phyloP scores from a whole-genome alignment of 2,888 invertebrate genomes.

The Apamea epomidion region DNA sequence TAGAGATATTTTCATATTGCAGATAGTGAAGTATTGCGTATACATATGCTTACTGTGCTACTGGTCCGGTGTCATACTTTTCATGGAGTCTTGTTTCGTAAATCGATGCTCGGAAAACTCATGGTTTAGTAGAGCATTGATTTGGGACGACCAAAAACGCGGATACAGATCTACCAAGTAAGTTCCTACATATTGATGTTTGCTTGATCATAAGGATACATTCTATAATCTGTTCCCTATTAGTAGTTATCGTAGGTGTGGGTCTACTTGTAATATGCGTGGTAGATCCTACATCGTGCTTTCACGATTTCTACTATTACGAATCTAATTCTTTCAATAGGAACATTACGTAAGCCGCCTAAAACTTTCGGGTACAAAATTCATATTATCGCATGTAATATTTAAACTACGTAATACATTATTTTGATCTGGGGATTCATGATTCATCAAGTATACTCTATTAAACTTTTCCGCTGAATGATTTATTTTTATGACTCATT shows the following conservation, averaged over 20 bases:
- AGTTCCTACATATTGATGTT: conserved; percentile 29
- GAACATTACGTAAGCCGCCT: conserved; percentile 20
- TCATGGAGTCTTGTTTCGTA: conserved; percentile 88
- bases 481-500: conserved; percentile 66
- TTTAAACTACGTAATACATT: conserved; percentile 42
- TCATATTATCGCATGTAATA: conserved; percentile 41
- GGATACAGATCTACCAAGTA: conserved; percentile 71
- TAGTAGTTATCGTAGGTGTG: conserved; percentile 18
- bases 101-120: conserved; percentile 85
- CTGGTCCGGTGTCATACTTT: conserved; percentile 89
- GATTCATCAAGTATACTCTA: conserved; percentile 57
- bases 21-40: conserved; percentile 86
- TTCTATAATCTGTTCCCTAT: not conserved
- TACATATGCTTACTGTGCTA: conserved; percentile 86
- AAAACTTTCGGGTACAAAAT: conserved; percentile 31
- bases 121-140: conserved; percentile 85
- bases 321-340: conserved; percentile 16
- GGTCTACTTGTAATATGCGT: conserved; percentile 11
- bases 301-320: conserved; percentile 44
- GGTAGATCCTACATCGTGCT: conserved; percentile 13
- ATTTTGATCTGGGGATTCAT: conserved; percentile 52
- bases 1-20: conserved; percentile 37
- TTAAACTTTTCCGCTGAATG: conserved; percentile 60
- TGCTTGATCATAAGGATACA: not conserved
- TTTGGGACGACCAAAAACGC: conserved; percentile 72